Base-by-base conservation (phyloP, 2,888 invertebrate genomes). In the Enchytraeus crypticus region DNA sequence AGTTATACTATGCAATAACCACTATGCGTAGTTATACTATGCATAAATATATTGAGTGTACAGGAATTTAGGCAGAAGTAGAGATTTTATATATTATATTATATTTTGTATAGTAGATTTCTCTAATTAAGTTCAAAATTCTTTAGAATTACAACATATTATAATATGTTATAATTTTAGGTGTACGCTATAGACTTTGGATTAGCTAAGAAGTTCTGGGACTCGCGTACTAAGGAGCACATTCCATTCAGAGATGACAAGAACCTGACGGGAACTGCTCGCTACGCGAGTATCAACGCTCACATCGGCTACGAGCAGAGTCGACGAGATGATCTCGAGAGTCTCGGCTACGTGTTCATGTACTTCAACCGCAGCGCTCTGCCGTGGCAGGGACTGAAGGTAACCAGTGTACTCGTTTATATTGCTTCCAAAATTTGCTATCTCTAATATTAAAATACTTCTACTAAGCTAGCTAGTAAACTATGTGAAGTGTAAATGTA, bases 121-220 rank as follows among this genome's bases (percentile, higher is more conserved):
- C 11, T n/a, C 18, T 49, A 8, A 23, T 49, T 18, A 18, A 18
- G 8, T 18, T 49, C 23, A 18, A 49, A 49, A 53, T 53, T 8
- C 14, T 18, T 1, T 23, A 47, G n/a, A 23, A 18, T 51, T 23
- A 32, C 1, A n/a, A n/a, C n/a, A n/a, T n/a, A n/a, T n/a, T n/a
- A n/a, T n/a, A n/a, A n/a, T n/a, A n/a, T n/a, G n/a, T n/a, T n/a
- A n/a, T 53, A 8, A 5, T 32, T 59, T 14, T 71, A 77, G 77
- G 85, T 98, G 64, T 97, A 95, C 84, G 86, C 98, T 81, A 98
- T 98, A 79, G 98, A 99, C 83, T 99, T 96, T 81, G 98, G 98
- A 49, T 84, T 99, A 80, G 98, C 98, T 70, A 99, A 98, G 83
- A 98, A 98, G 83, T 99, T 87, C 83, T 85, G 96, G 60, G 98